A percentile compares a stretch with the other conserved stretches of the same genome.
These are phyloP conservation scores for Elymnias hypermnestra DNA, from an alignment of 1,140 invertebrate genomes.

Conservation along the genomic window DNA sequence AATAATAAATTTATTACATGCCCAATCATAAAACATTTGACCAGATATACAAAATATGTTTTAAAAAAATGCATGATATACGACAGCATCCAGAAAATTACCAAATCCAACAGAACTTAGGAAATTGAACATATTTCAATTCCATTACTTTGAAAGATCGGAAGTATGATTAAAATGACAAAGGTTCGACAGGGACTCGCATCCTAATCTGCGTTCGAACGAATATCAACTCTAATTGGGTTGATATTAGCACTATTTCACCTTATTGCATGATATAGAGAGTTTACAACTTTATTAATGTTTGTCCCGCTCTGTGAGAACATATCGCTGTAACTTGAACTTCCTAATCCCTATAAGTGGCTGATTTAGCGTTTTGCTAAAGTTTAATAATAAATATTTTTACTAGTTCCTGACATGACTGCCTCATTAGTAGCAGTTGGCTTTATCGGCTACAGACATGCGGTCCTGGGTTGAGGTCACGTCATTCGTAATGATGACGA, in stretches of 20 bases:
- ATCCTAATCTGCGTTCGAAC: constrained; percentile 30
- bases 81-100: constrained; percentile 43
- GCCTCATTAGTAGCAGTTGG: no score
- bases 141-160: constrained; percentile 73
- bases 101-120: constrained; percentile 48
- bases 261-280: background rate
- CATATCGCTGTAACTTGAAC: constrained; percentile 5
- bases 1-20: no score
- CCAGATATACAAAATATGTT: no score
- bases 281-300: constrained; percentile 53
- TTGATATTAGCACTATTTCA: constrained; percentile 11
- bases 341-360: constrained; percentile 8
- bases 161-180: constrained; percentile 73
- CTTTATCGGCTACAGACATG: no score
- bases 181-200: constrained; percentile 65
- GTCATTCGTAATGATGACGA: no score
- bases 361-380: background rate
- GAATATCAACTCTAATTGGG: constrained; percentile 44
- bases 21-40: no score
- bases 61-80: constrained; percentile 13
- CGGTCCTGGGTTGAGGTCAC: no score
- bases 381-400: no score
- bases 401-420: no score
- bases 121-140: constrained; percentile 75
- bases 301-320: constrained; percentile 29